Conservation (phyloP, 2,113 vertebrate species). For the Crotalus tigris region DNA sequence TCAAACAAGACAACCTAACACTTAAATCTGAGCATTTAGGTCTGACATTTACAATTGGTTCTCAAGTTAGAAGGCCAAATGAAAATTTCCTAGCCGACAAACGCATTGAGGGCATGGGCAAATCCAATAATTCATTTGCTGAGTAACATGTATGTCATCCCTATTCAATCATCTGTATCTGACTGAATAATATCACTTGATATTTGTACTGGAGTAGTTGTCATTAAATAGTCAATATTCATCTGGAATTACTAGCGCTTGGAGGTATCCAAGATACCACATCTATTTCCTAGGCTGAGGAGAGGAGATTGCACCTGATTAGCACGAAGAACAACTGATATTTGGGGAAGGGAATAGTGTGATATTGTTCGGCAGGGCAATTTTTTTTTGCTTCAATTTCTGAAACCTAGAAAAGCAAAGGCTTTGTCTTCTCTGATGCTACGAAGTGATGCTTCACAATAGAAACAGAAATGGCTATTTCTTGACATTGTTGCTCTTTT, state of each 20-base stretch:
- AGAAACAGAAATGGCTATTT: background rate
- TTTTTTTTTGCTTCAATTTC: background rate
- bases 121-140: constrained; percentile 58
- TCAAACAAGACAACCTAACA: constrained; percentile 65
- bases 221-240: constrained; percentile 53
- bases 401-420: background rate
- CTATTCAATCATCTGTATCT: constrained; percentile 1
- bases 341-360: background rate
- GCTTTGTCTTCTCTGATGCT: background rate
- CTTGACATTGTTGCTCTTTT: background rate
- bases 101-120: constrained; percentile 39
- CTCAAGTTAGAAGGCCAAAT: constrained; percentile 51
- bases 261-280: background rate
- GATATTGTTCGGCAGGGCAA: background rate
- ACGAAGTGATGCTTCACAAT: background rate
- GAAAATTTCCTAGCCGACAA: constrained; percentile 61
- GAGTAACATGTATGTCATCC: background rate
- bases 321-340: constrained; percentile 20
- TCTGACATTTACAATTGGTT: constrained; percentile 67
- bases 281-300: accelerated
- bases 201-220: constrained; percentile 34
- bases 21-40: constrained; percentile 58
- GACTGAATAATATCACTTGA: background rate
- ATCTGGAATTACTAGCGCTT: constrained; percentile 13
- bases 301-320: constrained; percentile 26